These are phyloP conservation scores for Drosophila pseudoobscura DNA, from an alignment of 1,140 invertebrate species.

Conservation along the genomic window DNA sequence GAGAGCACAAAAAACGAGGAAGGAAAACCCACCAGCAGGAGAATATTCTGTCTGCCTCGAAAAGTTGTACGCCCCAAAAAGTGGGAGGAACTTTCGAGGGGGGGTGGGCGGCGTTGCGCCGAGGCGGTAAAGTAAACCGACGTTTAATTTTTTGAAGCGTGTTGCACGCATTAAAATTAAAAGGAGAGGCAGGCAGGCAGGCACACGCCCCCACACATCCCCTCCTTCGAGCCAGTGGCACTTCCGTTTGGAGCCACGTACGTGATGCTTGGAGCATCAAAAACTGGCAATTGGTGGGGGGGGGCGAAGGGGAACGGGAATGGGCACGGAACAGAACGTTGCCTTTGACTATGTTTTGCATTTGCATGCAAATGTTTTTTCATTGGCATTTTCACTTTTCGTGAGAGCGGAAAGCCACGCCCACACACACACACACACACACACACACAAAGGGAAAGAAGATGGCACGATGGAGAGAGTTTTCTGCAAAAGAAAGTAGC, in stretches of 20 bases:
- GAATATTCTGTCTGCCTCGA: conserved; percentile 54
- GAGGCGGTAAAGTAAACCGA: conserved; percentile 64
- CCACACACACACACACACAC: neutral
- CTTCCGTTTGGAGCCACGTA: conserved; percentile 44
- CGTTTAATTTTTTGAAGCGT: conserved; percentile 77
- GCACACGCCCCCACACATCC: conserved; percentile 14
- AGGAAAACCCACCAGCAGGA: conserved; percentile 32
- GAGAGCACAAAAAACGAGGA: neutral
- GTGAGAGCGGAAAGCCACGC: neutral
- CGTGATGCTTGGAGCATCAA: conserved; percentile 45
- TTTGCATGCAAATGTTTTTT: conserved; percentile 76
- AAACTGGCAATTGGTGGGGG: conserved; percentile 8
- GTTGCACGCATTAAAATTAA: conserved; percentile 80
- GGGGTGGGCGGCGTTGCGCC: neutral
- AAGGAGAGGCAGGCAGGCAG: conserved; percentile 48
- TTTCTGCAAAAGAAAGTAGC: conserved; percentile 3
- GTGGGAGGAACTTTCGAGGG: neutral
- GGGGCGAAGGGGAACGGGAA: conserved; percentile 2
- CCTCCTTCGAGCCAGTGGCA: neutral
- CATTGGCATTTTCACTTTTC: conserved; percentile 43
- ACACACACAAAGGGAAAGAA: neutral
- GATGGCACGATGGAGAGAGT: neutral
- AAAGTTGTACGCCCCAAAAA: conserved; percentile 43
- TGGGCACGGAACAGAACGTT: conserved; percentile 17
- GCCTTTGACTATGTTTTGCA: conserved; percentile 63